Evolutionary conservation across 2,113 vertebrate genomes (phyloP), one percentile per base, ranked within the genome.

Genomic region (Chaenocephalus aceratus): DNA sequence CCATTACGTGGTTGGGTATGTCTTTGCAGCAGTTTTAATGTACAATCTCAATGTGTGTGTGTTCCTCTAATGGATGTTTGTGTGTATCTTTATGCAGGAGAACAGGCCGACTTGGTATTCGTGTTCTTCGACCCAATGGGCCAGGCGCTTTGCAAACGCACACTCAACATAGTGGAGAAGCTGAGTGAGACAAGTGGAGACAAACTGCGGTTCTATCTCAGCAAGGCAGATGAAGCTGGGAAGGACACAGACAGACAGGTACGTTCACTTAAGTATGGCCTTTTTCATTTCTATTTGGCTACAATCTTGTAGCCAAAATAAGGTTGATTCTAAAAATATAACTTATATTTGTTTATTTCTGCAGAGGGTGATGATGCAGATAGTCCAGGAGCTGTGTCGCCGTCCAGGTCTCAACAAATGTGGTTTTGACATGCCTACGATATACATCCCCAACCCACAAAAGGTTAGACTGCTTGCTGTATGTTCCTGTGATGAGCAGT

Each of bases 341-440:
- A 67, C 56, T 54, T 46, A 2, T 7, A 3, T 14, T n/a, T 72
- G 11, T 72, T 36, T 60, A 3, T 34, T 63, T 56, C 45, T 44
- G 41, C 86, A 96, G 95, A 94, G 95, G 81, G 95, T 96, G 23
- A 95, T 96, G 95, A 96, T 96, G 95, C 95, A 96, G 93, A 96
- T 96, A 2, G 95, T 96, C 15, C 95, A 96, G 86, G 95, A 96
- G 78, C 83, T 96, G 61, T 96, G 95, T 82, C 94, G 95, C 34
- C 93, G 95, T 72, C 95, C 95, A 3, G 95, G 95, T 49, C 94
- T 96, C 56, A 96, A 96, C 86, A 96, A 95, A 86, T 96, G 95
- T 87, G 95, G 95, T 51, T 96, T 96, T 87, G 95, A 96, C 60
- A 96, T 96, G 95, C 94, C 95, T 1, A 96, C 95, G 1, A 96